Evolutionary conservation across 2,797 vertebrate genomes (phyloP), one percentile per base, ranked within the genome.

Genomic region (Jordanella pulchra): DNA sequence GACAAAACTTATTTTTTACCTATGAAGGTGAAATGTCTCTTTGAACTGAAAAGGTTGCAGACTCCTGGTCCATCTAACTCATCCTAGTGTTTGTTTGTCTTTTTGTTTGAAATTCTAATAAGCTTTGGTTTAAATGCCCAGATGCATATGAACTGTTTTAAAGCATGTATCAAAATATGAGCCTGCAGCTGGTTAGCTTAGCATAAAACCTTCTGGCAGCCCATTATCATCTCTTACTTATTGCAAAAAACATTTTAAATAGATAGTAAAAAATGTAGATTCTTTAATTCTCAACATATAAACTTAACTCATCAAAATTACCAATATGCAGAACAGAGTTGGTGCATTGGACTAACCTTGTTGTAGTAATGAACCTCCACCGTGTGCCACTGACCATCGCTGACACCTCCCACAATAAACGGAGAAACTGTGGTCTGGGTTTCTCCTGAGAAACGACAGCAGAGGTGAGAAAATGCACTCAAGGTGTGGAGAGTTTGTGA

Each of bases 321-420:
- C 21, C 18, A 60, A 32, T 21, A 12, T 54, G 32, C 4, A 11
- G 32, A 63, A 21, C n/a, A 3, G 30, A 71, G n/a, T 35, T 15
- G 27, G 23, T 15, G 47, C 17, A 44, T 60, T 7, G 28, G 45
- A 66, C 60, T 64, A 25, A 14, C 97, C 96, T 97, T 97, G 85
- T 98, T 99, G 89, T 97, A 99, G 89, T 98, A 98, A 76, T 96
- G 95, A 53, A 98, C 91, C 48, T 97, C 96, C 18, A 97, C 96
- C 0, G 92, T 92, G 76, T 98, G 97, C 97, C 97, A 99, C 89
- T 96, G 96, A 55, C 97, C 97, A 0, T 99, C 97, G 0, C 97
- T 98, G 83, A 98, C 95, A 0, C 97, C 97, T 3, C 97, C 97
- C 0, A 89, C 89, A 78, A 98, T 84, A 0, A 90, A 95, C 0